phyloP scores from a whole-genome alignment of 2,113 vertebrate genomes.

The Oxygymnocypris stewartii region DNA sequence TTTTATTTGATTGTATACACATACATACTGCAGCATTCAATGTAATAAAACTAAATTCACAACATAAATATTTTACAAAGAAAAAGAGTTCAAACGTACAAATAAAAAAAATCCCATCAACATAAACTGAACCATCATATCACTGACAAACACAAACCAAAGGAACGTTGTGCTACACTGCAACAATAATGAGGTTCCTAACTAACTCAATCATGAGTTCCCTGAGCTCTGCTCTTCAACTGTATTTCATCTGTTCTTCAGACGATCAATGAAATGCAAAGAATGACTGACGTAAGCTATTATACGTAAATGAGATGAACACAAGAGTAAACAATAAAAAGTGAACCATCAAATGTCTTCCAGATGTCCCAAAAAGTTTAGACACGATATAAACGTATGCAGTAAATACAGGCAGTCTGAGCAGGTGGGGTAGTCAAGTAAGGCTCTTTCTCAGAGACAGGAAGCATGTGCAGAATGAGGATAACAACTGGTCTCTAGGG shows the following conservation, averaged over 20 bases:
- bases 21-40: slow-evolving; percentile 1
- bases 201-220: slow-evolving; percentile 17
- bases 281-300: background rate
- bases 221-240: slow-evolving; percentile 45
- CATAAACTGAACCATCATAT: background rate
- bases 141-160: background rate
- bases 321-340: background rate
- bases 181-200: slow-evolving; percentile 41
- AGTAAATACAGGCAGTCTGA: slow-evolving; percentile 30
- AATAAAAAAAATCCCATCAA: background rate
- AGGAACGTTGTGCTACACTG: slow-evolving; percentile 22
- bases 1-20: slow-evolving; percentile 45
- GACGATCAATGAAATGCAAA: slow-evolving; percentile 17
- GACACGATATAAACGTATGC: background rate
- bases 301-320: slow-evolving; percentile 1
- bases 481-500: slow-evolving; percentile 50
- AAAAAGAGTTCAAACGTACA: slow-evolving; percentile 11
- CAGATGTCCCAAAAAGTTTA: background rate
- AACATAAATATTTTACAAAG: slow-evolving; percentile 37
- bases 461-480: slow-evolving; percentile 50
- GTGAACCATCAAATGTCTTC: too few species aligned
- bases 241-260: slow-evolving; percentile 21
- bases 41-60: slow-evolving; percentile 35
- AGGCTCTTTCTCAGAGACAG: slow-evolving; percentile 40
- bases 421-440: slow-evolving; percentile 42